Percentiles rank a stretch among this genome's conserved stretches.
phyloP scores from a whole-genome alignment of 2,888 invertebrate species.

The Mythimna lalbum region DNA sequence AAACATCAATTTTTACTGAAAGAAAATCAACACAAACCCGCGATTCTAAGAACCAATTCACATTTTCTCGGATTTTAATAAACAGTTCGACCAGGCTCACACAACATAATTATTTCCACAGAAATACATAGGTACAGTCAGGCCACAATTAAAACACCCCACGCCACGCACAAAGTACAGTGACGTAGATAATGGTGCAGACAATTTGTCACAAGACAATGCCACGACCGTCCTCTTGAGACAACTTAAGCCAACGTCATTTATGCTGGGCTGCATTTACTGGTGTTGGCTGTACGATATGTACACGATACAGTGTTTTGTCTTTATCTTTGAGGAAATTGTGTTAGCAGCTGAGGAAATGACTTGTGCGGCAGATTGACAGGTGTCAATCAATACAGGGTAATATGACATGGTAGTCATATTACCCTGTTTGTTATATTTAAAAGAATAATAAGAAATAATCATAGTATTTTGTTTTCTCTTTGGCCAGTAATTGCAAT shows the following conservation, averaged over 20 bases:
- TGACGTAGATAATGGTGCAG: constrained; percentile 53
- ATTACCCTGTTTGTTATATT: neutral
- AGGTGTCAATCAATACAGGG: neutral
- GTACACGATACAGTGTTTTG: constrained; percentile 14
- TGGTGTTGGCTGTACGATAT: constrained; percentile 8
- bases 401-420: neutral
- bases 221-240: constrained; percentile 55
- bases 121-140: constrained; percentile 14
- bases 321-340: neutral
- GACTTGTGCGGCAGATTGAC: neutral
- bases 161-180: constrained; percentile 43
- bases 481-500: too few relatives aligned
- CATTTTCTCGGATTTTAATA: neutral
- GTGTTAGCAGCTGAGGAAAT: neutral
- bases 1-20: neutral
- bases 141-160: constrained; percentile 28
- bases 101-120: neutral
- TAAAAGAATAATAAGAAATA: too few relatives aligned
- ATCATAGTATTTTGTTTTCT: too few relatives aligned
- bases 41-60: neutral
- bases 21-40: neutral
- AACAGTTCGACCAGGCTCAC: neutral
- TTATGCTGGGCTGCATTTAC: constrained; percentile 52
- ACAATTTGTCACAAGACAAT: constrained; percentile 66
- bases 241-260: constrained; percentile 62